phyloP scores from a whole-genome alignment of 2,888 invertebrate genomes.

The Melinopterus prodromus region DNA sequence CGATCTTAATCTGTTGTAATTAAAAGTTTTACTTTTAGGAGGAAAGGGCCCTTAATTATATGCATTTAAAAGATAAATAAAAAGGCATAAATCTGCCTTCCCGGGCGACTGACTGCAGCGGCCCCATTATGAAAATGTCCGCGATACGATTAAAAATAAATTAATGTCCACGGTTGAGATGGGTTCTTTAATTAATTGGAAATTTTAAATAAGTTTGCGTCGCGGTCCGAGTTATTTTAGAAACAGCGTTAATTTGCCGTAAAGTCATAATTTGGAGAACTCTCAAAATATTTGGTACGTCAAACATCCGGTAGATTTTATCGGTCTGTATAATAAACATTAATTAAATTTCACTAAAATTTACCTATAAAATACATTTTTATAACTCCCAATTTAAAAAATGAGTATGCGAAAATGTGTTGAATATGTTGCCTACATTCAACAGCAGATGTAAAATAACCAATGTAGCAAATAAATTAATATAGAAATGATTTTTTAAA shows the following conservation, averaged over 20 bases:
- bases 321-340: background rate
- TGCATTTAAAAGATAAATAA: constrained; percentile 31
- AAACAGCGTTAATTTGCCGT: background rate
- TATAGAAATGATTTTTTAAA: too few relatives aligned
- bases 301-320: too few relatives aligned
- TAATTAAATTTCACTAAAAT: background rate
- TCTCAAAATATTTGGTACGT: too few relatives aligned
- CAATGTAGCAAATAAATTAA: too few relatives aligned
- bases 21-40: constrained; percentile 23
- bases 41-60: constrained; percentile 25
- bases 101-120: constrained; percentile 5
- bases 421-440: too few relatives aligned
- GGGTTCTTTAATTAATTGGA: background rate
- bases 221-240: background rate
- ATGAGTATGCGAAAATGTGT: too few relatives aligned
- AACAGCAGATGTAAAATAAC: too few relatives aligned
- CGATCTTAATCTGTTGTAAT: constrained; percentile 27
- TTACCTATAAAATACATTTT: too few relatives aligned
- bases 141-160: constrained; percentile 28
- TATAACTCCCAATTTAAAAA: too few relatives aligned
- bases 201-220: background rate
- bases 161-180: constrained; percentile 21
- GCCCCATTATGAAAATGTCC: constrained; percentile 27
- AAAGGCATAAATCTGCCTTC: constrained; percentile 22
- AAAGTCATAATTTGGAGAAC: too few relatives aligned